Base-by-base conservation (phyloP, 2,888 invertebrate genomes). In the Spodoptera littoralis region DNA sequence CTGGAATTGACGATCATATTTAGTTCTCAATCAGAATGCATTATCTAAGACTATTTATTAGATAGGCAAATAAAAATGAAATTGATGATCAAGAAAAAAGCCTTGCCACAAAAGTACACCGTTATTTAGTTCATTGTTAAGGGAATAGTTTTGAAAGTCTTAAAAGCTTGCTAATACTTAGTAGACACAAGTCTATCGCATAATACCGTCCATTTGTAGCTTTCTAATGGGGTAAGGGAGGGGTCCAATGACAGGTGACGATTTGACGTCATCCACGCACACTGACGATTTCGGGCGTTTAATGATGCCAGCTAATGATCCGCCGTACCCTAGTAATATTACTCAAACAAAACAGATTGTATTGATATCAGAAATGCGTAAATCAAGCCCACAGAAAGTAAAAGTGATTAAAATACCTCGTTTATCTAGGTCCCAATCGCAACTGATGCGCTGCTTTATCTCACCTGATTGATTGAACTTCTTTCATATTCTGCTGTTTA, bases 161-260 rank as follows among this genome's bases (percentile, higher is more conserved):
- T 27, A 27, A 27, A 27, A 27, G 4, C 27, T 27, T 27, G 27
- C 27, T 3, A 27, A 4, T 27, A 27, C 27, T 27, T 27, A 27
- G 27, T 27, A 4, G 18, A 27, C 5, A 4, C 5, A 54, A 62
- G 13, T 74, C 55, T 8, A 49, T 56, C 27, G 44, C 49, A 61
- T 53, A 61, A 62, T 74, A 57, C 24, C 41, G 47, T 56, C 46
- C 44, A 74, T 70, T 74, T 62, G 56, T 70, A 51, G 36, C 45
- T 42, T 48, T n/a, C 13, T 53, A 69, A 60, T 54, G 51, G 45
- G 18, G 51, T 41, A 13, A 58, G 51, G 58, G 57, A 60, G 60
- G 48, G 65, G 54, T 70, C 43, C n/a, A 59, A 56, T 71, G 60
- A 56, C 61, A 56, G 42, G 45, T 53, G 43, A 48, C 47, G 49